These are phyloP conservation scores for Sesamia inferens DNA, from an alignment of 2,888 invertebrate species.

Conservation along the genomic window DNA sequence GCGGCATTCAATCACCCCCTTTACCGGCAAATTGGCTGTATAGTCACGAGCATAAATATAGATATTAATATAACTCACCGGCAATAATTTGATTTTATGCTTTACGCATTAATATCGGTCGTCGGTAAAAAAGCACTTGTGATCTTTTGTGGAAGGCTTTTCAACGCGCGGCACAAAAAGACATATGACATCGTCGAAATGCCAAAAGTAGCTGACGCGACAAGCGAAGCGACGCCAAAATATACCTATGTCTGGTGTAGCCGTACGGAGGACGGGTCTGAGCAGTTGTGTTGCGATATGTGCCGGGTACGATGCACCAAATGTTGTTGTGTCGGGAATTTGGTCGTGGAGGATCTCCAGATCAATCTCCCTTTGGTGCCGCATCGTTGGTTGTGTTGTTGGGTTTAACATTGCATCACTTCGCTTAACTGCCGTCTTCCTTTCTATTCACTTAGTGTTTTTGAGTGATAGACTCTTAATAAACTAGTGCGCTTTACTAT, in stretches of 20 bases:
- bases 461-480: too few species aligned
- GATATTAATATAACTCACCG: background rate
- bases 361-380: too few species aligned
- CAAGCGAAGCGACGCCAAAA: background rate
- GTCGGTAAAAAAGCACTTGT: background rate
- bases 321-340: too few species aligned
- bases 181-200: background rate
- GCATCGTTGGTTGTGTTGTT: too few species aligned
- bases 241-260: background rate
- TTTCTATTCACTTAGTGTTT: too few species aligned
- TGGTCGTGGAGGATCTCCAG: too few species aligned
- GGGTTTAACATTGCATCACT: too few species aligned
- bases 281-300: too few species aligned
- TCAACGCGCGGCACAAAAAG: background rate
- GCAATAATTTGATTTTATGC: background rate
- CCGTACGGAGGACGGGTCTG: too few species aligned
- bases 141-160: background rate
- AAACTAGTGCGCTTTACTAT: too few species aligned
- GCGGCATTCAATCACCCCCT: background rate
- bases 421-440: too few species aligned
- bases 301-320: too few species aligned
- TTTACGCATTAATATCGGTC: background rate
- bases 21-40: conserved; percentile 13
- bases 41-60: background rate
- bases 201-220: background rate